Percentiles rank a stretch among this genome's conserved stretches.
phyloP scores from a whole-genome alignment of 2,888 invertebrate species.

The Drosophila paracracens region DNA sequence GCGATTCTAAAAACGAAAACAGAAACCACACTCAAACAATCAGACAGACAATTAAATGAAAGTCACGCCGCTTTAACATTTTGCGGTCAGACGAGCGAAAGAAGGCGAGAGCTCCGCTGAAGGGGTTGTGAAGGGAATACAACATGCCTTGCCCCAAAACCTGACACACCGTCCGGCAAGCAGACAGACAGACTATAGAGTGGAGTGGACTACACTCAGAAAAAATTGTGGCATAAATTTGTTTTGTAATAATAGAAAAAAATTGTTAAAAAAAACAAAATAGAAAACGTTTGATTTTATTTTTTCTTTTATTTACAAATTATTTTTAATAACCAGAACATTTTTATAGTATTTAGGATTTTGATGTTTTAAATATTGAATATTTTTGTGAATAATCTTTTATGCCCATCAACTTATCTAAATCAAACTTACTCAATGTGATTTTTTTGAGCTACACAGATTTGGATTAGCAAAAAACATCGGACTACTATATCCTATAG shows the following conservation, averaged over 20 bases:
- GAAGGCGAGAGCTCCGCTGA: background rate
- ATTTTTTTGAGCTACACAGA: background rate
- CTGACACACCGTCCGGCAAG: slow-evolving; percentile 38
- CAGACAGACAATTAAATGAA: slow-evolving; percentile 72
- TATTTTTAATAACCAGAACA: background rate
- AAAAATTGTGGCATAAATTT: background rate
- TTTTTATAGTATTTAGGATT: background rate
- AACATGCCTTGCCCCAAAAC: slow-evolving; percentile 16
- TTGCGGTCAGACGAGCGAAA: slow-evolving; percentile 57
- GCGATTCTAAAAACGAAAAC: slow-evolving; percentile 45
- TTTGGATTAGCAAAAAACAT: background rate
- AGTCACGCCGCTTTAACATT: slow-evolving; percentile 79
- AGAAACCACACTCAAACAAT: slow-evolving; percentile 1
- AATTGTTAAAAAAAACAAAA: too few relatives aligned
- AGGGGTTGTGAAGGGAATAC: background rate
- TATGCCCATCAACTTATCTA: background rate
- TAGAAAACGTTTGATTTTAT: too few relatives aligned
- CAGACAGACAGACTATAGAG: slow-evolving; percentile 5
- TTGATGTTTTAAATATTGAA: background rate
- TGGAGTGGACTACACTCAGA: background rate
- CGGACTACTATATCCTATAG: background rate
- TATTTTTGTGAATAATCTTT: background rate
- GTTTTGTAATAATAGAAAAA: too few relatives aligned
- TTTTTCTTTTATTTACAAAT: background rate
- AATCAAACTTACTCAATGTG: too few relatives aligned